These are phyloP conservation scores for Percopsis omiscomaycus DNA, from an alignment of 2,797 vertebrate genomes.

Conservation along the genomic window DNA sequence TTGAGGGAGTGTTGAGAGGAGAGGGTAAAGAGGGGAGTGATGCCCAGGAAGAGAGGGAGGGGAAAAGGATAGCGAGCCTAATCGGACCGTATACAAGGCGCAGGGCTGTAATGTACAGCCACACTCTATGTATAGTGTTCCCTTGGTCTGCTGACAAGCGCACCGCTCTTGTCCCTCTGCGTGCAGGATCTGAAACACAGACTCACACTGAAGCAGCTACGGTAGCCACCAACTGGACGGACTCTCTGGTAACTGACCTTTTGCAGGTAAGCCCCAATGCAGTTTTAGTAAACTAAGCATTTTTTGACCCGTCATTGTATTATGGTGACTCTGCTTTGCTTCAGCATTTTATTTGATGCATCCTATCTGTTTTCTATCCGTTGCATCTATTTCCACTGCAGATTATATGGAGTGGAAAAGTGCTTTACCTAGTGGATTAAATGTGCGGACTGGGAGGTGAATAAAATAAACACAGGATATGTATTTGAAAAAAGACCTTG, in stretches of 20 bases:
- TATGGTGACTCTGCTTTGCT: too few species aligned
- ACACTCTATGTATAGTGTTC: background rate
- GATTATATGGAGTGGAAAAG: too few species aligned
- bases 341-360: background rate
- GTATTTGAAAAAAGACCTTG: too few species aligned
- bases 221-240: slow-evolving; percentile 83
- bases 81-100: slow-evolving; percentile 41
- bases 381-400: too few species aligned
- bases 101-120: slow-evolving; percentile 46
- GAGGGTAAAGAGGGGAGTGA: background rate
- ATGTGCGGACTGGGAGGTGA: too few species aligned
- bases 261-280: slow-evolving; percentile 75
- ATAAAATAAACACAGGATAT: too few species aligned
- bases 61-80: slow-evolving; percentile 28
- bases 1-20: slow-evolving; percentile 6
- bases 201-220: slow-evolving; percentile 78
- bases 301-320: too few species aligned
- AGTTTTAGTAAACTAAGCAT: background rate
- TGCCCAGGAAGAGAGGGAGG: background rate
- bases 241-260: slow-evolving; percentile 86
- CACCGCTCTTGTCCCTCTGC: slow-evolving; percentile 19
- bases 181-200: slow-evolving; percentile 75
- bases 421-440: too few species aligned
- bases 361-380: too few species aligned
- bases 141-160: slow-evolving; percentile 16